A percentile compares a stretch with the other conserved stretches of the same genome.
Conservation (phyloP, 2,888 invertebrate species). For the Timandra comae region DNA sequence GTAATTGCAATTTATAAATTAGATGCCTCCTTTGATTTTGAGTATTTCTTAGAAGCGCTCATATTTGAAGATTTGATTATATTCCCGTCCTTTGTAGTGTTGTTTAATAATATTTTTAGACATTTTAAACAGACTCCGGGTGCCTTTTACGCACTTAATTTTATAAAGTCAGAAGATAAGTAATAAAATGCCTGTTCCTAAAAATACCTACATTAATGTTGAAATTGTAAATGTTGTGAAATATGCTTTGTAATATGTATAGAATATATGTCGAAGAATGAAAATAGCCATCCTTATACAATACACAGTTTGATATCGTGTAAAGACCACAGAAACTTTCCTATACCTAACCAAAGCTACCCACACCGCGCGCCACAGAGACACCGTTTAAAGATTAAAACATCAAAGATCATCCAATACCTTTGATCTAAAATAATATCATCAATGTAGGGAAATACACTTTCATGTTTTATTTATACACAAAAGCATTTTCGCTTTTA, state of each 20-base stretch:
- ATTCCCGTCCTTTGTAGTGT: slow-evolving; percentile 41
- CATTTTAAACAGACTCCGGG: slow-evolving; percentile 4
- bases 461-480: slow-evolving; percentile 24
- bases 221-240: too few species aligned
- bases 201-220: too few species aligned
- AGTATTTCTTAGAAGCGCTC: slow-evolving; percentile 48
- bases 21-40: slow-evolving; percentile 61
- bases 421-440: slow-evolving; percentile 62
- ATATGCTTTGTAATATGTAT: too few species aligned
- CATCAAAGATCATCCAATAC: slow-evolving; percentile 60
- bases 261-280: too few species aligned
- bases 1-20: slow-evolving; percentile 73
- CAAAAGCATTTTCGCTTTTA: slow-evolving; percentile 9
- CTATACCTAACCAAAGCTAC: slow-evolving; percentile 40
- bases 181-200: too few species aligned
- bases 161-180: too few species aligned
- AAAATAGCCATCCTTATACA: too few species aligned
- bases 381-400: slow-evolving; percentile 61
- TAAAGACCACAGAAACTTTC: too few species aligned
- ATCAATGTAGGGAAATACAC: slow-evolving; percentile 56
- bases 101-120: slow-evolving; percentile 34
- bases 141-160: too few species aligned
- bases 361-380: slow-evolving; percentile 46
- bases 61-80: slow-evolving; percentile 52
- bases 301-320: too few species aligned